Evolutionary conservation across 2,113 vertebrate genomes (phyloP).

Genomic region (Leucopsar rothschildi): DNA sequence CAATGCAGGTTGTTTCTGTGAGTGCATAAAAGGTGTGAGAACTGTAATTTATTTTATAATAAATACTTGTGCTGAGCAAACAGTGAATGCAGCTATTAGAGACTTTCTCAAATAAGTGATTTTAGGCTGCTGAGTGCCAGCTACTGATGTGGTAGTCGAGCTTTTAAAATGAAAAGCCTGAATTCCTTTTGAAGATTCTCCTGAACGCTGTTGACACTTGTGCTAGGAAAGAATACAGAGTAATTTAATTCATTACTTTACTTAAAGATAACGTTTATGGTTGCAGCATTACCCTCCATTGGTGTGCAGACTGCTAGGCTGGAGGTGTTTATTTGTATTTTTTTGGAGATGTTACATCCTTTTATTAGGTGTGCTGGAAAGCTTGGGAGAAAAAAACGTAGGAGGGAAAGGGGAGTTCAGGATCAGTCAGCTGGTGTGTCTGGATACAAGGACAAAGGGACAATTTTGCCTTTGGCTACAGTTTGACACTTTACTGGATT

Average conservation of each 20-base stretch:
- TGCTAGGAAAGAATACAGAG: background rate
- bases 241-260: conserved; percentile 49
- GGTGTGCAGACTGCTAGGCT: background rate
- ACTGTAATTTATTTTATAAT: conserved; percentile 63
- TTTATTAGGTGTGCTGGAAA: background rate
- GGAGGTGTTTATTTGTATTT: background rate
- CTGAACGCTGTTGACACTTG: conserved; percentile 19
- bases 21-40: conserved; percentile 60
- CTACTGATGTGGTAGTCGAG: conserved; percentile 16
- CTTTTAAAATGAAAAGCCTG: conserved; percentile 42
- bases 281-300: background rate
- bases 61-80: conserved; percentile 66
- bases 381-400: background rate
- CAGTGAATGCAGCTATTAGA: conserved; percentile 43
- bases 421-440: background rate
- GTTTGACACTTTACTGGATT: conserved; percentile 39
- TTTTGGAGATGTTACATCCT: background rate
- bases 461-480: conserved; percentile 32
- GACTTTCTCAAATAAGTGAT: conserved; percentile 62
- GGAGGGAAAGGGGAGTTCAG: background rate
- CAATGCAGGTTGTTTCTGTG: conserved; percentile 30
- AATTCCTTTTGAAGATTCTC: conserved; percentile 47
- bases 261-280: conserved; percentile 1
- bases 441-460: conserved; percentile 47
- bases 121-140: conserved; percentile 49